phyloP scores from a whole-genome alignment of 2,797 vertebrate species.

The Sylvilagus floridanus region DNA sequence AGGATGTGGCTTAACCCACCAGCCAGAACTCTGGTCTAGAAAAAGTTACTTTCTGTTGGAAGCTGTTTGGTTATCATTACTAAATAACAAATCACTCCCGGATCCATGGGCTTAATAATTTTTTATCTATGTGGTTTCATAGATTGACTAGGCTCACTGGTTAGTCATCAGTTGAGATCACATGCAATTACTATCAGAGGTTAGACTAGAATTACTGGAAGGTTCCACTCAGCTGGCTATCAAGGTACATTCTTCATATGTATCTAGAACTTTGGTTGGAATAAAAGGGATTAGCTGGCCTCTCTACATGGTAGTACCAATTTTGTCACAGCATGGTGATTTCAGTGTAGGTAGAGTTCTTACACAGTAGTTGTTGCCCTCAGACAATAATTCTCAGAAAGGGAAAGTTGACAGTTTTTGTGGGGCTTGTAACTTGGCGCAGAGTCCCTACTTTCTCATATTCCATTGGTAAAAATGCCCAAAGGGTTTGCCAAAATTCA shows the following conservation, averaged over 20 bases:
- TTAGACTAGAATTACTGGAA: not conserved
- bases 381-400: not conserved
- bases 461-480: conserved; percentile 24
- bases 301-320: not conserved
- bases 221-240: not conserved
- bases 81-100: not conserved
- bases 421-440: not conserved
- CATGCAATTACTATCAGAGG: not conserved
- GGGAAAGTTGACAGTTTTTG: not conserved
- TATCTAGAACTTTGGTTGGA: not conserved
- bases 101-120: not conserved
- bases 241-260: not conserved
- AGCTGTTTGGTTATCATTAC: not conserved
- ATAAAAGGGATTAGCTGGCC: not conserved
- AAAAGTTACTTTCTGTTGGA: not conserved
- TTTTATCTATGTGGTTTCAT: not conserved
- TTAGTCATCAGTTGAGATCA: not conserved
- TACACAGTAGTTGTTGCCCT: not conserved
- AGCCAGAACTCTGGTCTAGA: not conserved
- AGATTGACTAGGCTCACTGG: not conserved
- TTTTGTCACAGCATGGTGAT: not conserved
- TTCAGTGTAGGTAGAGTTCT: not conserved
- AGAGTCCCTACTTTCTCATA: not conserved
- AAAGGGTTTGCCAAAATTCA: conserved; percentile 35
- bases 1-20: too few species aligned